Conservation (phyloP, 2,113 vertebrate species). For the Sebastes schlegelii region DNA sequence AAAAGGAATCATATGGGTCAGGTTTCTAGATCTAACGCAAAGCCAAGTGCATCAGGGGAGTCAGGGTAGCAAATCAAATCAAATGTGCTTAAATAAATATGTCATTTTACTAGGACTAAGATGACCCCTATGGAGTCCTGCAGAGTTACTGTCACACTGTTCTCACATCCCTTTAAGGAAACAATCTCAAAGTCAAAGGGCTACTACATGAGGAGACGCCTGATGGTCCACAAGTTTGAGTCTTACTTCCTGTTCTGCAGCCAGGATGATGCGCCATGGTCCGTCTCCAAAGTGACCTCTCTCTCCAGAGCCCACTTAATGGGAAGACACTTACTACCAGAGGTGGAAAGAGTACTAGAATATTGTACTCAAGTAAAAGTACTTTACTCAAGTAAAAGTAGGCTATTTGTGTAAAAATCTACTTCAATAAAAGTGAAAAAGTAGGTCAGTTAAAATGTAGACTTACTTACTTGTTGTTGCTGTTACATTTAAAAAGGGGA, state of each 20-base stretch:
- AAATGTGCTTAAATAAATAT: slow-evolving; percentile 2
- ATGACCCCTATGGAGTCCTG: background rate
- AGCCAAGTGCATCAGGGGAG: background rate
- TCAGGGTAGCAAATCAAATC: background rate
- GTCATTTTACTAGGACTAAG: background rate
- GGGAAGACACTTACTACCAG: background rate
- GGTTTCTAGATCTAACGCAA: background rate
- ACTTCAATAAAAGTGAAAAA: too few relatives aligned
- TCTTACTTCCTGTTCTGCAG: background rate
- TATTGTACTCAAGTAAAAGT: too few relatives aligned
- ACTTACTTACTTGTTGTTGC: too few relatives aligned
- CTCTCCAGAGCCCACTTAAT: background rate
- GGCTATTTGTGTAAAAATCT: too few relatives aligned
- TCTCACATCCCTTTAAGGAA: too few relatives aligned
- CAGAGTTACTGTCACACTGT: background rate
- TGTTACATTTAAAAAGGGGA: too few relatives aligned
- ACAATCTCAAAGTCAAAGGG: background rate
- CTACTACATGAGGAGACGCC: background rate
- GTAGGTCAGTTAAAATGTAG: too few relatives aligned
- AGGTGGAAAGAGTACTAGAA: too few relatives aligned
- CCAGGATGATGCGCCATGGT: background rate
- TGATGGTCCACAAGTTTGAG: background rate
- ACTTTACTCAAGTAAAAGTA: too few relatives aligned
- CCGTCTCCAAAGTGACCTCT: background rate
- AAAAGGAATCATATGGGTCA: background rate